Conservation (phyloP, 1,140 invertebrate species). For the Meloidogyne chitwoodi region DNA sequence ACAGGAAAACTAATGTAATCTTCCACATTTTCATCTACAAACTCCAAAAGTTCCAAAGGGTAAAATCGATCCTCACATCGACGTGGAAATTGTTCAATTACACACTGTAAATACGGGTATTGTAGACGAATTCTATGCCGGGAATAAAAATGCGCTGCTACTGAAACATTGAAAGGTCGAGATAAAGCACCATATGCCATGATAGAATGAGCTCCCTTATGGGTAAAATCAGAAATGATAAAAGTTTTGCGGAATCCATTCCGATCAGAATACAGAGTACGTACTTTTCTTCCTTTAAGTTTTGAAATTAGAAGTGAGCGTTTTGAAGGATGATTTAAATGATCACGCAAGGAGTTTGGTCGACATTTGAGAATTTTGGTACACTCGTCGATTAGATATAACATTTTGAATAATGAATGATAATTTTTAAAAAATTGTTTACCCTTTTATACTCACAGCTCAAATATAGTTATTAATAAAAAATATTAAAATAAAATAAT, state of each 20-base stretch:
- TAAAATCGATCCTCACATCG: slow-evolving; percentile 6
- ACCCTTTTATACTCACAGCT: too few species aligned
- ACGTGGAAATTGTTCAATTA: neutral
- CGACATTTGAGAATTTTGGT: neutral
- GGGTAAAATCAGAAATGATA: neutral
- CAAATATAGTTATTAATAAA: too few species aligned
- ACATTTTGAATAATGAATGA: too few species aligned
- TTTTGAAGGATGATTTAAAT: neutral
- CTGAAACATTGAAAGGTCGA: neutral
- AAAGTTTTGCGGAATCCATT: neutral
- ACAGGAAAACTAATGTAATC: neutral
- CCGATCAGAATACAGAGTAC: neutral
- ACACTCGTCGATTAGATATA: too few species aligned
- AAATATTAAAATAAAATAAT: too few species aligned
- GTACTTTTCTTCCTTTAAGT: neutral
- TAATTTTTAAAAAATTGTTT: too few species aligned
- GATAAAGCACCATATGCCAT: neutral
- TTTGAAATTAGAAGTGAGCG: neutral
- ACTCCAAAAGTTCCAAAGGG: neutral
- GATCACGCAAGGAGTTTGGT: neutral
- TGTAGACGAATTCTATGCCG: neutral
- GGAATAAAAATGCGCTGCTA: neutral
- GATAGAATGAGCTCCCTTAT: neutral
- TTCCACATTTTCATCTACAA: neutral
- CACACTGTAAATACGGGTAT: neutral